Percentiles rank a stretch among this genome's conserved stretches.
Evolutionary conservation across 2,797 vertebrate species (phyloP).

Genomic region (Melanotaenia boesemani): DNA sequence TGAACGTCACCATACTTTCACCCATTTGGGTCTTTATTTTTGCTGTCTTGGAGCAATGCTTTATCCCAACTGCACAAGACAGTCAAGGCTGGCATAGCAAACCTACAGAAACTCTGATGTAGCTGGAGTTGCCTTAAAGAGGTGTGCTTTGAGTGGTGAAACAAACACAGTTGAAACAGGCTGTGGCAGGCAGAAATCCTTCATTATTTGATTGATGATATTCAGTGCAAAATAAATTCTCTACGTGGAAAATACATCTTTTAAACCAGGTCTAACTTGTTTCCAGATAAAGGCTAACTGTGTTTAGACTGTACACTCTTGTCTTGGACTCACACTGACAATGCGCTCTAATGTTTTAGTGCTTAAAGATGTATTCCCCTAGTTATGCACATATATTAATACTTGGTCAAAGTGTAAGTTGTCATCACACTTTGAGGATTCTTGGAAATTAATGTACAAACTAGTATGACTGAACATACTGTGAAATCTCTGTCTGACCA

Average conservation of each 20-base stretch:
- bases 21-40: not conserved
- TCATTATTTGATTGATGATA: slow-evolving; percentile 22
- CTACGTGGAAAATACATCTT: slow-evolving; percentile 11
- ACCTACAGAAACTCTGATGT: slow-evolving; percentile 20
- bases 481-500: slow-evolving; percentile 57
- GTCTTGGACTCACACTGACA: not conserved
- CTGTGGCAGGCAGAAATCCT: slow-evolving; percentile 11
- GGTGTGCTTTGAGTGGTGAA: slow-evolving; percentile 36
- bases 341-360: not conserved
- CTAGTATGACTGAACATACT: slow-evolving; percentile 12
- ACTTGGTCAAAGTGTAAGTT: not conserved
- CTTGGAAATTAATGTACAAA: slow-evolving; percentile 11
- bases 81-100: not conserved
- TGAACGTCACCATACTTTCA: not conserved
- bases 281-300: slow-evolving; percentile 17
- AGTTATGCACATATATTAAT: not conserved
- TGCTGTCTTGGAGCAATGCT: not conserved
- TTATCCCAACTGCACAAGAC: not conserved
- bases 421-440: not conserved
- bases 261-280: slow-evolving; percentile 23
- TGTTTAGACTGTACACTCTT: slow-evolving; percentile 5
- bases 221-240: slow-evolving; percentile 28
- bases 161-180: slow-evolving; percentile 36
- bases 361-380: slow-evolving; percentile 4
- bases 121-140: slow-evolving; percentile 34